Conservation (phyloP, 2,113 vertebrate species). For the Nettapus auritus region DNA sequence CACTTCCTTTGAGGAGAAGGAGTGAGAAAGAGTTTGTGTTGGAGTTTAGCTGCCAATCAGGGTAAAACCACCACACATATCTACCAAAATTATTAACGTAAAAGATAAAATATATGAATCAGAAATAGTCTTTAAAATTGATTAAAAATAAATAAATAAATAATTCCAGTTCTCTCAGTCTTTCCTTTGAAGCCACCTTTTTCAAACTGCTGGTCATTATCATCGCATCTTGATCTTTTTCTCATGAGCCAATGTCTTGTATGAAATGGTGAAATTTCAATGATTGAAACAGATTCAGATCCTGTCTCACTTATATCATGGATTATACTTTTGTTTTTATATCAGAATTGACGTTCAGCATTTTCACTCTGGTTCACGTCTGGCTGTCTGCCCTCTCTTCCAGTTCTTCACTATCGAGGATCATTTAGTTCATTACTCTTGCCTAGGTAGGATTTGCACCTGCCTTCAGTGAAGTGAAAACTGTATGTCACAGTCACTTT, state of each 20-base stretch:
- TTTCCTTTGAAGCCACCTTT: not conserved
- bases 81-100: not conserved
- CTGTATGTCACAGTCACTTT: constrained; percentile 1
- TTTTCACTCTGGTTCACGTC: not conserved
- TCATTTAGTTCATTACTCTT: constrained; percentile 26
- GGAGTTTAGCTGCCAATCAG: too few relatives aligned
- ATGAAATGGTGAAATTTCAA: not conserved
- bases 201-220: not conserved
- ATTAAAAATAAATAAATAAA: not conserved
- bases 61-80: too few relatives aligned
- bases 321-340: not conserved
- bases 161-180: not conserved
- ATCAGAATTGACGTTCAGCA: not conserved
- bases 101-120: not conserved
- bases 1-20: too few relatives aligned
- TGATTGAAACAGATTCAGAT: not conserved
- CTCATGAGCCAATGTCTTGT: not conserved
- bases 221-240: not conserved
- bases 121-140: not conserved
- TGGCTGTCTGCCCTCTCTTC: not conserved
- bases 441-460: not conserved
- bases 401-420: not conserved
- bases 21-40: too few relatives aligned
- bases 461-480: not conserved
- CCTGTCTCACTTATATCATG: not conserved